Base-by-base conservation (phyloP, 2,888 invertebrate genomes). In the Drosophila tanythrix region DNA sequence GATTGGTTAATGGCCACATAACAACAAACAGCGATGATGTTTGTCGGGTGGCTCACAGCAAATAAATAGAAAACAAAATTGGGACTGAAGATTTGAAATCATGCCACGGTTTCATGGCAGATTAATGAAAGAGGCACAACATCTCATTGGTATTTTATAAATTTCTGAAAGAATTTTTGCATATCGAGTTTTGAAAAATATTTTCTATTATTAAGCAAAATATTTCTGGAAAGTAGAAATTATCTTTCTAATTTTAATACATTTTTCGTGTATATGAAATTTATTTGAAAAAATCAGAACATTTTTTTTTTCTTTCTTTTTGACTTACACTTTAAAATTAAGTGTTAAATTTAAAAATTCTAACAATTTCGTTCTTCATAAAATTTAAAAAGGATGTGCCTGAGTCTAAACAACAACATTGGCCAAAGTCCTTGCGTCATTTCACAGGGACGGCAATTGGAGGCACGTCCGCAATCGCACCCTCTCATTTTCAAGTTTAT, bases 401-500 rank as follows among this genome's bases (percentile, higher is more conserved):
- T 27, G 21, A 18, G 33, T 25, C 35, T 2, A 29, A 10, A 35
- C 35, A 27, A 35, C 31, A 38, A 48, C n/a, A 64, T 38, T 29
- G n/a, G 4, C 18, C 21, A 31, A 58, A 35, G 62, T 46, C 15
- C 35, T 55, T 40, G 11, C 50, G 21, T 50, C 35, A 59, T 38
- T 51, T 43, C 25, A 35, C 7, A 48, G n/a, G 38, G 35, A 38
- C 27, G n/a, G 15, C 29, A 27, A 31, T 33, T 33, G 27, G 21
- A 31, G 29, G 25, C 48, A 21, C 25, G 10, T 57, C 27, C 61
- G 25, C 40, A 65, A 18, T 73, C 58, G 27, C 21, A 33, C 50
- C n/a, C 43, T 46, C 53, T 64, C 63, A 65, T 53, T 76, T 63
- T 61, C 40, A 66, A 55, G 18, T 79, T 77, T 77, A 69, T 74